Conservation (phyloP, 2,113 vertebrate species). For the Accipiter cooperii region DNA sequence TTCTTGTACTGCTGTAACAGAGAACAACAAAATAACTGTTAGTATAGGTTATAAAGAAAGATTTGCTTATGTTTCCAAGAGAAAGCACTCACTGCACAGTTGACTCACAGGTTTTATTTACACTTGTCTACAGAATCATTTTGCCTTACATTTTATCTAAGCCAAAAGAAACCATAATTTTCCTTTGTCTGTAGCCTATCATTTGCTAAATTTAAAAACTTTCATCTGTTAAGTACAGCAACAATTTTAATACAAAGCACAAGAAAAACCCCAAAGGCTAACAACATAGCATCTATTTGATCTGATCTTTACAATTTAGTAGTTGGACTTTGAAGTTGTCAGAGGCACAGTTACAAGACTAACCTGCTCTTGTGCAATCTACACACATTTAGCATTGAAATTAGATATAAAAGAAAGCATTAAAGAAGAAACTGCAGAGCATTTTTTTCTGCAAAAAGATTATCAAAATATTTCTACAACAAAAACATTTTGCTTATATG, state of each 20-base stretch:
- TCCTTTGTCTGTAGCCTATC: conserved; percentile 40
- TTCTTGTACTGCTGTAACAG: not conserved
- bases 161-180: conserved; percentile 65
- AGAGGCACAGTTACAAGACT: conserved; percentile 77
- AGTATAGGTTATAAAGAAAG: not conserved
- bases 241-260: conserved; percentile 73
- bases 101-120: conserved; percentile 80
- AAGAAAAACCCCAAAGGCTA: conserved; percentile 59
- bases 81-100: conserved; percentile 44
- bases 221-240: conserved; percentile 69
- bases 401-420: conserved; percentile 57
- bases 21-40: no score
- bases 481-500: conserved; percentile 45
- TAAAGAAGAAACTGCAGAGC: conserved; percentile 43
- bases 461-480: conserved; percentile 69
- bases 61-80: conserved; percentile 22
- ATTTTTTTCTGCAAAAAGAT: conserved; percentile 66
- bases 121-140: conserved; percentile 76
- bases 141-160: conserved; percentile 70
- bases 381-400: conserved; percentile 66
- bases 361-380: conserved; percentile 74
- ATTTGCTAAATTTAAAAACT: conserved; percentile 66
- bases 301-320: conserved; percentile 66
- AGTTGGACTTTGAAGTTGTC: conserved; percentile 62
- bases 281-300: conserved; percentile 67